Evolutionary conservation across 2,888 invertebrate genomes (phyloP), one percentile per base, ranked within the genome.

Genomic region (Leptinotarsa juncta): DNA sequence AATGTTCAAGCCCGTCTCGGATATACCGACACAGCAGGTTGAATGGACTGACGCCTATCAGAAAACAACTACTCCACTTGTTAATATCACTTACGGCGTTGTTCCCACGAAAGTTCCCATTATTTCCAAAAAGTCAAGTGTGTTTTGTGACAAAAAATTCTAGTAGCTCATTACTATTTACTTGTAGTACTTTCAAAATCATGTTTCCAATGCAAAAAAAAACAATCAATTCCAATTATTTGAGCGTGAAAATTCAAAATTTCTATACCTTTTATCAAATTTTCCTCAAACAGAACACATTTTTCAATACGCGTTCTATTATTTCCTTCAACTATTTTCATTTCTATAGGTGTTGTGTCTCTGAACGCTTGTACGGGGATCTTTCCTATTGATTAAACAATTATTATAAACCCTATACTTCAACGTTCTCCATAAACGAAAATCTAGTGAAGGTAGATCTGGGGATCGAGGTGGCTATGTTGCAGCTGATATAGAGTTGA

Each of bases 401-500:
- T 18, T n/a, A 4, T 7, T 3, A 18, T 55, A 18, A 55, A 55
- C 55, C n/a, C n/a, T 55, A 4, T 55, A n/a, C 16, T 55, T 55
- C n/a, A 55, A 55, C 55, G 16, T 18, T 55, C 55, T 1, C 55
- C 55, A 18, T 55, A 7, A 55, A 2, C n/a, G 4, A 16, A 55
- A 55, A 55, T 55, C 55, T n/a, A 55, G 15, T 55, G 55, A 7
- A 18, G 55, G 14, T 55, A 55, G 55, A 55, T 55, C 55, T n/a
- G 55, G 18, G 3, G 20, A 18, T 55, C 55, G n/a, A n/a, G 55
- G 16, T 55, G 55, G 55, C 55, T n/a, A 55, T n/a, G 1, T n/a
- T n/a, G 2, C 53, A 3, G 49, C 23, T 23, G 23, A 23, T 23
- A 23, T 23, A 2, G 23, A 3, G 23, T 23, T 23, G 23, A 23